Base-by-base conservation (phyloP, 2,888 invertebrate genomes). In the Helobdella robusta region DNA sequence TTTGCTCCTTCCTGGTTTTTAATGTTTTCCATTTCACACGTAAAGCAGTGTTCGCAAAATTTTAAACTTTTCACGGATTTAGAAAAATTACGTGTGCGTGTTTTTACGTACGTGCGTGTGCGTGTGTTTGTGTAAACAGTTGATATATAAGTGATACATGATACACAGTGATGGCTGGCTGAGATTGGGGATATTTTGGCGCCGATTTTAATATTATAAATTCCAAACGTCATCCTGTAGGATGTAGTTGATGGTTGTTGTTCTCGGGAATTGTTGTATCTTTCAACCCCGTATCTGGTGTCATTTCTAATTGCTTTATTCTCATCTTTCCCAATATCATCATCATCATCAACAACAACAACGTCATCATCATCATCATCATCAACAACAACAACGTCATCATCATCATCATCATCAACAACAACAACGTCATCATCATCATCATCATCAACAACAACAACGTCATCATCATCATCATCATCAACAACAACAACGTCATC, bases 321-420 rank as follows among this genome's bases (percentile, higher is more conserved):
- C 11, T 40, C 44, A n/a, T 40, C 44, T 15, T 40, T n/a, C 11
- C n/a, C 44, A 40, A 15, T n/a, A 15, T 40, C 44, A 40, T 40
- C 44, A 40, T 40, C 44, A n/a, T 40, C 44, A 40, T 40, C 44
- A 40, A 15, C 44, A 40, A 15, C 44, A 40, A 11, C 44, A 40
- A 11, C 44, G n/a, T n/a, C 44, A 40, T n/a, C 44, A 40, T n/a
- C 44, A 40, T n/a, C 44, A 40, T 40, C 44, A 40, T 40, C 44
- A 40, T 40, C 44, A 40, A 15, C 44, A 40, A 15, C 44, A 40
- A 15, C 44, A 40, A 15, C 44, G n/a, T 40, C 44, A 40, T 40
- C 44, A 40, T 40, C 44, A 40, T 40, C 44, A 15, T 40, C 44
- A 40, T 40, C 44, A 15, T 40, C 44, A 40, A 15, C 44, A 40